Conservation (phyloP, 2,113 vertebrate genomes). For the Dolichotis patagonum region DNA sequence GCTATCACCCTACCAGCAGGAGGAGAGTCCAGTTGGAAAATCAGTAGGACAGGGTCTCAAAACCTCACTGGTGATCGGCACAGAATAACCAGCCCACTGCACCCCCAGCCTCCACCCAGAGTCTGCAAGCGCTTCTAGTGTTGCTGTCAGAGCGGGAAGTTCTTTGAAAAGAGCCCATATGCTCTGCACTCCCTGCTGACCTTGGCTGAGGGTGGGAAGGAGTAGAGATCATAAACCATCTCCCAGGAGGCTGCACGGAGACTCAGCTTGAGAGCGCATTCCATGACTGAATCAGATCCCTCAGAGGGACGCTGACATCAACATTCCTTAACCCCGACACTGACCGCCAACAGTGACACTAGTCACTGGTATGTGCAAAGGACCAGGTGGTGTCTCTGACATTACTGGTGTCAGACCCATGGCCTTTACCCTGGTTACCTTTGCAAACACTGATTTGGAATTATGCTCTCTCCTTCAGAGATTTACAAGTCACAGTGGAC, state of each 20-base stretch:
- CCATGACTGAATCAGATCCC: neutral
- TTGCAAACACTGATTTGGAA: neutral
- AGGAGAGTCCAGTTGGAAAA: neutral
- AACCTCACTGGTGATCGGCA: neutral
- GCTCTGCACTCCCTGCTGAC: neutral
- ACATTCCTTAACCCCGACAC: neutral
- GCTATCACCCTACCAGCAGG: accelerated
- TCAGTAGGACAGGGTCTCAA: neutral
- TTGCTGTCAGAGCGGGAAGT: accelerated
- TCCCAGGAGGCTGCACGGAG: neutral
- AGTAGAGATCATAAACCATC: neutral
- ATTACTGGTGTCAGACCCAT: neutral
- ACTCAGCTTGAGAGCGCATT: neutral
- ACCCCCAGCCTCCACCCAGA: neutral
- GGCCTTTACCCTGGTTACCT: neutral
- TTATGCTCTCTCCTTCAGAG: neutral
- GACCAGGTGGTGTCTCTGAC: neutral
- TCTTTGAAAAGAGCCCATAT: neutral
- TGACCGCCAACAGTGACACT: neutral
- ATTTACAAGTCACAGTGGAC: neutral
- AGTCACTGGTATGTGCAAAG: neutral
- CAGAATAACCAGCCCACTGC: neutral
- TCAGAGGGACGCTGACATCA: neutral
- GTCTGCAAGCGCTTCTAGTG: neutral
- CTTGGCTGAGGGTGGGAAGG: neutral